These are phyloP conservation scores for Psephotus haematonotus DNA, from an alignment of 2,113 vertebrate genomes.

Conservation along the genomic window DNA sequence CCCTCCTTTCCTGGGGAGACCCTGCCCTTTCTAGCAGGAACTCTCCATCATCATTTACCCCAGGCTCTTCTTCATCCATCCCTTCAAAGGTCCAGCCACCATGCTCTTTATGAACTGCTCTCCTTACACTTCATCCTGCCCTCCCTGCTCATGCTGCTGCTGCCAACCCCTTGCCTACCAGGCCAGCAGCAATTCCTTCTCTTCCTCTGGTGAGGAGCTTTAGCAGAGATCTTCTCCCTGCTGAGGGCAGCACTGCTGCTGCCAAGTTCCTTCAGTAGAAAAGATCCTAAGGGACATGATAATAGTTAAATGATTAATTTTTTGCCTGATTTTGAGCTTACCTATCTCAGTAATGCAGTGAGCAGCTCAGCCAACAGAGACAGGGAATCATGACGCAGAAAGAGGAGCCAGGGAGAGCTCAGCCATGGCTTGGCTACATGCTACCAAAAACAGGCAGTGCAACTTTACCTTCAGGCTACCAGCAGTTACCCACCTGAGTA, in stretches of 20 bases:
- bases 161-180: background rate
- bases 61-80: background rate
- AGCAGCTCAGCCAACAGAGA: background rate
- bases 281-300: background rate
- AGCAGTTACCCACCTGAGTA: background rate
- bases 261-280: background rate
- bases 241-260: background rate
- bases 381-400: background rate
- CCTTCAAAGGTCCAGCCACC: background rate
- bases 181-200: background rate
- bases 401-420: background rate
- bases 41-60: background rate
- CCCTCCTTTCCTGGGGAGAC: background rate
- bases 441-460: rapidly evolving
- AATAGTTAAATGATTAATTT: background rate
- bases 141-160: background rate
- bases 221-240: background rate
- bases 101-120: background rate
- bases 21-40: background rate
- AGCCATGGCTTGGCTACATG: background rate
- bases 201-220: background rate
- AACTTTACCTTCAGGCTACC: background rate
- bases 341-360: background rate
- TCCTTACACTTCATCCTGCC: background rate
- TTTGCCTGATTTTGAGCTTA: background rate